These are phyloP conservation scores for Drosophila saltans DNA, from an alignment of 1,140 invertebrate genomes.

Conservation along the genomic window DNA sequence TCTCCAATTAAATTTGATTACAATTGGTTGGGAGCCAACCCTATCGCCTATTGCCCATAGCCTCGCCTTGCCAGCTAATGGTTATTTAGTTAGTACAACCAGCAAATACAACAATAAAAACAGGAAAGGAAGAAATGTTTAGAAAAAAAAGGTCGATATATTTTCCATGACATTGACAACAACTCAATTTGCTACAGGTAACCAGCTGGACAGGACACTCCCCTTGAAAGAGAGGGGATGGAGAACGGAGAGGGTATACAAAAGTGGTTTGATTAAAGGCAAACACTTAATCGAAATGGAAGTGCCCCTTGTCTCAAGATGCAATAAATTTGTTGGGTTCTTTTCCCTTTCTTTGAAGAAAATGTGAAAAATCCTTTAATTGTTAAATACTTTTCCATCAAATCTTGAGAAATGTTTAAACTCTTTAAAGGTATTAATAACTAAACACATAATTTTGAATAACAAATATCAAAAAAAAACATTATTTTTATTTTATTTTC, in stretches of 20 bases:
- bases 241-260: neutral
- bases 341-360: neutral
- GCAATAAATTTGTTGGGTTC: neutral
- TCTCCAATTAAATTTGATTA: constrained; percentile 76
- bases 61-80: constrained; percentile 37
- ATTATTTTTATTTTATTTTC: too few relatives aligned
- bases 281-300: constrained; percentile 2
- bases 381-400: too few relatives aligned
- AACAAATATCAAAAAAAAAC: too few relatives aligned
- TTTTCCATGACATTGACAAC: constrained; percentile 41
- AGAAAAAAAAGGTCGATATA: constrained; percentile 39
- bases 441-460: too few relatives aligned
- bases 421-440: too few relatives aligned
- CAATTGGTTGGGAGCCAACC: constrained; percentile 53
- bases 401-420: too few relatives aligned
- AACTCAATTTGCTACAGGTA: constrained; percentile 41
- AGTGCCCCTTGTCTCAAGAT: neutral
- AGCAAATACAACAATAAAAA: neutral
- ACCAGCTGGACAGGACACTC: constrained; percentile 8
- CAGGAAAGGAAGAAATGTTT: neutral
- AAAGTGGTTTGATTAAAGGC: neutral
- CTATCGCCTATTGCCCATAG: constrained; percentile 15
- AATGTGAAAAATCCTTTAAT: too few relatives aligned
- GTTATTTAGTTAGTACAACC: constrained; percentile 54
- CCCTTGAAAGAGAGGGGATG: too few relatives aligned